These are phyloP conservation scores for Thunnus albacares DNA, from an alignment of 2,797 vertebrate species.

Conservation along the genomic window DNA sequence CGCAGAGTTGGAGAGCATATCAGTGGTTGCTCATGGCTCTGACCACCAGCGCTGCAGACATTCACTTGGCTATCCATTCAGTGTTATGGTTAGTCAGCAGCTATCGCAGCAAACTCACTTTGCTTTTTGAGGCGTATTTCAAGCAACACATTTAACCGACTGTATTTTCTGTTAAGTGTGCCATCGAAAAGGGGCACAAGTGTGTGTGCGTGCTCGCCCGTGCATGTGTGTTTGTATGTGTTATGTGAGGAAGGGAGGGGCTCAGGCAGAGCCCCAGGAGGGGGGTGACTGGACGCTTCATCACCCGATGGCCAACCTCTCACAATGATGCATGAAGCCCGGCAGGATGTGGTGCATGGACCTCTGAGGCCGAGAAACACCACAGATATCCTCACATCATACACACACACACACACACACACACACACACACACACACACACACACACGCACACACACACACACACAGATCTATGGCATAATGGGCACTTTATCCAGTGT, in stretches of 20 bases:
- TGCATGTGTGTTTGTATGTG: conserved; percentile 44
- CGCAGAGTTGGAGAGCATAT: background rate
- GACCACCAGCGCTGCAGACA: background rate
- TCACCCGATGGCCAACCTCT: conserved; percentile 79
- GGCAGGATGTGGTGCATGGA: conserved; percentile 67
- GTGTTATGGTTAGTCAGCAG: background rate
- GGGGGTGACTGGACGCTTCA: conserved; percentile 80
- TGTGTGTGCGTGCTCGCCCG: conserved; percentile 23
- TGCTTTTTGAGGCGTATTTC: too few relatives aligned
- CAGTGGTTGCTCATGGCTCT: background rate
- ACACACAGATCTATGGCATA: conserved; percentile 22
- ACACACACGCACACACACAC: conserved; percentile 21
- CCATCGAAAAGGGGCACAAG: background rate
- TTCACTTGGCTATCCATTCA: background rate
- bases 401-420: conserved; percentile 30
- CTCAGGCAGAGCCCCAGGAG: conserved; percentile 61
- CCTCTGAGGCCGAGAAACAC: conserved; percentile 65
- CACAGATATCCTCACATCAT: background rate
- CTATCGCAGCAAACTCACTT: background rate
- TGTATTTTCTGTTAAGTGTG: background rate
- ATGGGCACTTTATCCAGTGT: conserved; percentile 33
- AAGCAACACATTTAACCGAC: background rate
- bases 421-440: conserved; percentile 27
- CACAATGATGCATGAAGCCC: conserved; percentile 84
- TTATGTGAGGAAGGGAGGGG: conserved; percentile 44